Conservation (phyloP, 2,113 vertebrate genomes). For the Semicossyphus pulcher region DNA sequence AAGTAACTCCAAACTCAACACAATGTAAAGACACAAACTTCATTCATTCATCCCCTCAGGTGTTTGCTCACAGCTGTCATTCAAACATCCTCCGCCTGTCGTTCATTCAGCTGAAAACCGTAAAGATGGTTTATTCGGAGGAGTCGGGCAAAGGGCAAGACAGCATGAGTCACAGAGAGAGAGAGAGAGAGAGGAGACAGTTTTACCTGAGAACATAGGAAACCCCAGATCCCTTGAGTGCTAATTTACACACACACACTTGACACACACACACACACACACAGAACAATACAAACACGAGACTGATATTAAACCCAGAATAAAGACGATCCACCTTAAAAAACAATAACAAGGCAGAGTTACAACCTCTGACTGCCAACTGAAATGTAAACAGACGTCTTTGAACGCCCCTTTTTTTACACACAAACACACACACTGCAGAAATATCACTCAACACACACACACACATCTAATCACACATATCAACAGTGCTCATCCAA, state of each 20-base stretch:
- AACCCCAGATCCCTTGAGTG: conserved; percentile 36
- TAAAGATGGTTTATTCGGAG: conserved; percentile 50
- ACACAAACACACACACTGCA: conserved; percentile 14
- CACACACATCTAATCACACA: not conserved
- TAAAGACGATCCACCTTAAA: conserved; percentile 26
- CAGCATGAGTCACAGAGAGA: conserved; percentile 65
- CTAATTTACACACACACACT: conserved; percentile 37
- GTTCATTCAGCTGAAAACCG: conserved; percentile 60
- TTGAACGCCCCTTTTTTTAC: conserved; percentile 6
- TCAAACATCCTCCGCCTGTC: not conserved
- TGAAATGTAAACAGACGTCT: conserved; percentile 31
- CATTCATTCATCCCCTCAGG: too few relatives aligned
- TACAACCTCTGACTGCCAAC: conserved; percentile 1
- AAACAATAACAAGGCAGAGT: conserved; percentile 33
- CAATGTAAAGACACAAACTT: too few relatives aligned
- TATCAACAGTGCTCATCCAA: conserved; percentile 7
- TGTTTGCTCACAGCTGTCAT: too few relatives aligned
- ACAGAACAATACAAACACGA: conserved; percentile 36
- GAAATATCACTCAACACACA: not conserved
- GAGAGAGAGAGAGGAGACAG: conserved; percentile 31
- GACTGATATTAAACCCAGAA: conserved; percentile 18
- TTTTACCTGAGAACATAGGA: conserved; percentile 42
- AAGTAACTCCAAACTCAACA: too few relatives aligned
- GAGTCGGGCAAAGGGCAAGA: conserved; percentile 53
- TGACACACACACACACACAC: conserved; percentile 26